phyloP scores from a whole-genome alignment of 2,113 vertebrate species.

The Xerus inauris region DNA sequence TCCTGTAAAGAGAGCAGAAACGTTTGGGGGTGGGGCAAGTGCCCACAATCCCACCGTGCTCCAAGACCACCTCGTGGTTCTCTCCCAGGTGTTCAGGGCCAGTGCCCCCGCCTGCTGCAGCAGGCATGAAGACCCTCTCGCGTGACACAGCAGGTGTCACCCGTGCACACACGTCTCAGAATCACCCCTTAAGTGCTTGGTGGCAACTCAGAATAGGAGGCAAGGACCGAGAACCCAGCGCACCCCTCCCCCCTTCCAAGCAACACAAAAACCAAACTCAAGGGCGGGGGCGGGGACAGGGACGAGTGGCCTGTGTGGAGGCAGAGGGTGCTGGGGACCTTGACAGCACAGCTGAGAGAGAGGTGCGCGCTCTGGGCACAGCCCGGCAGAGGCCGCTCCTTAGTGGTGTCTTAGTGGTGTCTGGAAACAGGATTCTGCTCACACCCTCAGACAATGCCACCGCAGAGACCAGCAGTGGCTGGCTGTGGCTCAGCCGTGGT shows the following conservation, averaged over 20 bases:
- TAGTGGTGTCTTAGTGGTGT: not conserved
- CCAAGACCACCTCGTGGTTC: not conserved
- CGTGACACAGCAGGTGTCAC: no score
- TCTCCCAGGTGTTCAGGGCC: not conserved
- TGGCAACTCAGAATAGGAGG: no score
- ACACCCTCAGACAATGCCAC: not conserved
- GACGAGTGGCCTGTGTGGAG: no score
- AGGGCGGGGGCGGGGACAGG: no score
- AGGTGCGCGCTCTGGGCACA: not conserved
- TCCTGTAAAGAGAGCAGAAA: not conserved
- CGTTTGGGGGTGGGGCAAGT: not conserved
- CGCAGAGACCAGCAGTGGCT: not conserved
- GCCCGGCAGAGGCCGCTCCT: not conserved
- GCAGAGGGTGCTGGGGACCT: no score
- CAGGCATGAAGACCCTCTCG: no score
- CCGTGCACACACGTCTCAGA: no score
- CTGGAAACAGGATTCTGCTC: accelerated
- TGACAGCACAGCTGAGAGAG: no score
- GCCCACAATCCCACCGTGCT: not conserved
- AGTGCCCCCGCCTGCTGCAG: accelerated
- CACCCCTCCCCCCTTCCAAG: no score
- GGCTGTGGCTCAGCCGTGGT: not conserved
- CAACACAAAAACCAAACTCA: no score
- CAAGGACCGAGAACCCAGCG: no score
- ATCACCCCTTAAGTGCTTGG: no score